These are phyloP conservation scores for Microctenopoma steveboyesi DNA, from an alignment of 2,797 vertebrate genomes.

Conservation along the genomic window DNA sequence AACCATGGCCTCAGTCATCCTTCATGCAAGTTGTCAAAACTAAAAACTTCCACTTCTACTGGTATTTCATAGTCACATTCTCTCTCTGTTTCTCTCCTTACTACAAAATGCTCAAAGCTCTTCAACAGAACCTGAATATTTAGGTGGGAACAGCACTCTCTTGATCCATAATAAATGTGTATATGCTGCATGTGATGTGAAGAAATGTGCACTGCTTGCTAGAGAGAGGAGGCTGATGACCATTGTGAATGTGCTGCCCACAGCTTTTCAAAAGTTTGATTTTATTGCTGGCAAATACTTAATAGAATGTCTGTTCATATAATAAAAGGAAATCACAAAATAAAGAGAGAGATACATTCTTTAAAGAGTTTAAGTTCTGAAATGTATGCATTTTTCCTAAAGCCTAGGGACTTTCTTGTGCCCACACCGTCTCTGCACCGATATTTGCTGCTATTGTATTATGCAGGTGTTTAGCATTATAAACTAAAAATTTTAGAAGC, in stretches of 20 bases:
- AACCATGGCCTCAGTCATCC: constrained; percentile 22
- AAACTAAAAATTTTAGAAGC: background rate
- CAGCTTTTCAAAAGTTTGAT: constrained; percentile 28
- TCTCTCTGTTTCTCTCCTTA: constrained; percentile 12
- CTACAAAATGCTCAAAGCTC: constrained; percentile 50
- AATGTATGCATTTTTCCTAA: constrained; percentile 5
- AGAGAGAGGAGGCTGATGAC: constrained; percentile 28
- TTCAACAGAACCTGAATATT: constrained; percentile 47
- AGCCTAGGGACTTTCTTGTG: background rate
- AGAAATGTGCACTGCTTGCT: constrained; percentile 34
- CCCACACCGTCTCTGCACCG: background rate
- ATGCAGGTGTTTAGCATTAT: background rate
- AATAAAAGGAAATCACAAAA: constrained; percentile 16
- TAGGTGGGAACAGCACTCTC: constrained; percentile 29
- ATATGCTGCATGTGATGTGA: constrained; percentile 20
- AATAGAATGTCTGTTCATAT: constrained; percentile 6
- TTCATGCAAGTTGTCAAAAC: constrained; percentile 27
- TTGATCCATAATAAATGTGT: constrained; percentile 63
- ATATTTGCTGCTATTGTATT: constrained; percentile 8
- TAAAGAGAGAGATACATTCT: background rate
- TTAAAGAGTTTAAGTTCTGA: constrained; percentile 11
- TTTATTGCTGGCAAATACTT: constrained; percentile 7
- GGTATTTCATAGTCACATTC: constrained; percentile 6
- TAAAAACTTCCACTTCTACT: constrained; percentile 14
- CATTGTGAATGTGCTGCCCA: constrained; percentile 31